phyloP scores from a whole-genome alignment of 1,140 invertebrate species.

The Anastrepha ludens region DNA sequence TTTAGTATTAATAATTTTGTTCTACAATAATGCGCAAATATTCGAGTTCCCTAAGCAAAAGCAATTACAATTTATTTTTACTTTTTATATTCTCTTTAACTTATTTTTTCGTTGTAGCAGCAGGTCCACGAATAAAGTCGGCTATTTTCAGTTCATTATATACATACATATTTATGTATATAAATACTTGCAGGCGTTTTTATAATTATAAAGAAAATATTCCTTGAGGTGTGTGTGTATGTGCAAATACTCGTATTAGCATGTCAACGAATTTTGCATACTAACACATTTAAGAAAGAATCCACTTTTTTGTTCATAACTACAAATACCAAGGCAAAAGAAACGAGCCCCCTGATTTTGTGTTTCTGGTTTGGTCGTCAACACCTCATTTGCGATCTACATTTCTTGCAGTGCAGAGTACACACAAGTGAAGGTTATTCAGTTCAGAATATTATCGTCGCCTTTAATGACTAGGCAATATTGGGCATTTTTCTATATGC shows the following conservation, averaged over 20 bases:
- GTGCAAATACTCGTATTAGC: background rate
- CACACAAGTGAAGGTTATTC: conserved; percentile 26
- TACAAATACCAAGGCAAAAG: background rate
- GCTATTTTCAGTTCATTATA: too few relatives aligned
- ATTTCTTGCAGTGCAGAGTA: conserved; percentile 12
- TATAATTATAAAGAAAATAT: too few relatives aligned
- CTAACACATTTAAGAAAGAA: background rate
- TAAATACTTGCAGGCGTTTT: too few relatives aligned
- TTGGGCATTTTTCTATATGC: background rate
- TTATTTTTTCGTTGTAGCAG: too few relatives aligned
- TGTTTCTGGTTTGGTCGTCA: background rate
- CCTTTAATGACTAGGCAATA: background rate
- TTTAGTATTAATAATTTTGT: too few relatives aligned
- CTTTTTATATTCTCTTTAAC: too few relatives aligned
- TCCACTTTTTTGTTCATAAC: background rate
- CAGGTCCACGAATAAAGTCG: too few relatives aligned
- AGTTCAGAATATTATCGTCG: conserved; percentile 5
- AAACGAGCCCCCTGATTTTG: conserved; percentile 13
- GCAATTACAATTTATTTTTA: too few relatives aligned
- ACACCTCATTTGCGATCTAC: background rate
- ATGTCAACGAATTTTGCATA: background rate
- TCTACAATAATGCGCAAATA: too few relatives aligned
- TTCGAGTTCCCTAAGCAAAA: too few relatives aligned
- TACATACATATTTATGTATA: background rate
- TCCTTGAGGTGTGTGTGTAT: background rate